Base-by-base conservation (phyloP, 2,888 invertebrate species). In the Drosophila leonis region DNA sequence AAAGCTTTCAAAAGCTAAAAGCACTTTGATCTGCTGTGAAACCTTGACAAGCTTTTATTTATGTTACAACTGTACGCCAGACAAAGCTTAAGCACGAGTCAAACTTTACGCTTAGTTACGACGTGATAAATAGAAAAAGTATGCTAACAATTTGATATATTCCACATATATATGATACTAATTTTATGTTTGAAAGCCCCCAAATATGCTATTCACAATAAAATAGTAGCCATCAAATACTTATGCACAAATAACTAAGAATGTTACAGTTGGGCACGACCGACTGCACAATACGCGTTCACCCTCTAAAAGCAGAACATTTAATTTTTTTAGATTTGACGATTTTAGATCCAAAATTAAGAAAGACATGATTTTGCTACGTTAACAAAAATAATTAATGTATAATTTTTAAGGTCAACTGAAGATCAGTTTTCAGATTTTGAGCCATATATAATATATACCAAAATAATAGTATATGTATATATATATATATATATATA, bases 191-290 rank as follows among this genome's bases (percentile, higher is more conserved):
- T 2, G 1, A 24, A 27, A 48, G 78, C 76, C 76, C 37, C 42
- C 65, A 13, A 60, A 27, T 67, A 78, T 78, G 78, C 76, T 52
- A 61, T 3, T 24, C 15, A 24, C 10, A 10, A 15, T 15, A 2
- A 20, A n/a, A 55, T 13, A 8, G 0, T 29, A 39, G 10, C 8
- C 1, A 39, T 12, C 0, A 8, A 27, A 27, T 3, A 4, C n/a
- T 10, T n/a, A 7, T 6, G 1, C 12, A 33, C 4, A 18, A 5
- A 18, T 1, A 31, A 31, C 15, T 39, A 9, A 9, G 39, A 8
- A 1, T 8, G 0, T 39, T 8, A 3, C 9, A 39, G n/a, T 39
- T 2, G 39, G 8, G 3, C 39, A 39, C 7, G n/a, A 8, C n/a
- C 9, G 4, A 39, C n/a, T n/a, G n/a, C 8, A 9, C 9, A 39